A percentile compares a stretch with the other conserved stretches of the same genome.
phyloP scores from a whole-genome alignment of 2,113 vertebrate genomes.

The Ophthalmolycus amberensis region DNA sequence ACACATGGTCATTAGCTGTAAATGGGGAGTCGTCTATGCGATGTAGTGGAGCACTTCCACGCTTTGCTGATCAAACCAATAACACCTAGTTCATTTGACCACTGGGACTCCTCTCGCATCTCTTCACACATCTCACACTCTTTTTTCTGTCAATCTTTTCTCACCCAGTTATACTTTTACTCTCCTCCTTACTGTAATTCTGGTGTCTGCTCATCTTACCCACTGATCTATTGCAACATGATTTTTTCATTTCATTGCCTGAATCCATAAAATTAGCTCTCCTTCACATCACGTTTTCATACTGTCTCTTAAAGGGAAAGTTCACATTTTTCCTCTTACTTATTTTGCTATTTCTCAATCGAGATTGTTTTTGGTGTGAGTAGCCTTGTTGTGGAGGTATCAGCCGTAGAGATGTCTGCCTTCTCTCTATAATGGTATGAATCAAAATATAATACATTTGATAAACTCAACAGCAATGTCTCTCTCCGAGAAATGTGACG shows the following conservation, averaged over 20 bases:
- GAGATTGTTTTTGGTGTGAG: no score
- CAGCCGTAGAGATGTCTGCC: not conserved
- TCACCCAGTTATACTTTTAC: constrained; percentile 17
- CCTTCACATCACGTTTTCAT: constrained; percentile 37
- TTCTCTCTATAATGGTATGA: not conserved
- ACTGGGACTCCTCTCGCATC: constrained; percentile 41
- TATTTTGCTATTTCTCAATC: no score
- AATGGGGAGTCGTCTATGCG: constrained; percentile 53
- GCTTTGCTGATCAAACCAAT: constrained; percentile 76
- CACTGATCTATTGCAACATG: constrained; percentile 45
- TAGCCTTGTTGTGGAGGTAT: not conserved
- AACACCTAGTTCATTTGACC: constrained; percentile 69
- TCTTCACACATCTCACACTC: not conserved
- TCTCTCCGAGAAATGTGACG: not conserved
- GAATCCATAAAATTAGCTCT: constrained; percentile 55
- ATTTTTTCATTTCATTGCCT: constrained; percentile 60
- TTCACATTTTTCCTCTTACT: not conserved
- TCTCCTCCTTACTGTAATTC: constrained; percentile 25
- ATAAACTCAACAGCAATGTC: not conserved
- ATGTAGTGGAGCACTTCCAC: constrained; percentile 64
- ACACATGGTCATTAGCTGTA: constrained; percentile 61
- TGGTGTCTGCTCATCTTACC: constrained; percentile 50
- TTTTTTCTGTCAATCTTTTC: not conserved
- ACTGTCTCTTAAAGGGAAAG: constrained; percentile 27
- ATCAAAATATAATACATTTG: not conserved